Conservation (phyloP, 2,888 invertebrate species). For the Pycnomerus fuliginosus region DNA sequence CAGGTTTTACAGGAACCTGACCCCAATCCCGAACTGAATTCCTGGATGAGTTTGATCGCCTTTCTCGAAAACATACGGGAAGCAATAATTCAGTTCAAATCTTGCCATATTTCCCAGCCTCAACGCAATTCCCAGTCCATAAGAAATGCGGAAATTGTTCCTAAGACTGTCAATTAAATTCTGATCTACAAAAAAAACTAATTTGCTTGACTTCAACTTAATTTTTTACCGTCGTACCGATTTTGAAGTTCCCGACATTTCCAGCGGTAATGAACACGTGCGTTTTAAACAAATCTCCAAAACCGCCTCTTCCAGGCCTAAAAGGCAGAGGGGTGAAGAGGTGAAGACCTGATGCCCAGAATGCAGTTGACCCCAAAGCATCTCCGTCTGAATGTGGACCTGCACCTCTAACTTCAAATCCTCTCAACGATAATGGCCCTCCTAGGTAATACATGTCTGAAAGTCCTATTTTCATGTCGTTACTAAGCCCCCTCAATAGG, state of each 20-base stretch:
- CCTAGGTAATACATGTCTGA: constrained; percentile 84
- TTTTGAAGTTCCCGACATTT: constrained; percentile 65
- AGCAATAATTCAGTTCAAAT: constrained; percentile 92
- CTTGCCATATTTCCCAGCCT: constrained; percentile 83
- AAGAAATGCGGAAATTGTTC: constrained; percentile 67
- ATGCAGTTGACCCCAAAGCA: constrained; percentile 73
- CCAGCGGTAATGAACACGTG: constrained; percentile 91
- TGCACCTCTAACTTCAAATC: constrained; percentile 83
- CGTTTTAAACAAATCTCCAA: constrained; percentile 81
- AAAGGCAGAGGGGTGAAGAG: constrained; percentile 90
- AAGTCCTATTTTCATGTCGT: constrained; percentile 61
- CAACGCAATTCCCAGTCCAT: constrained; percentile 82
- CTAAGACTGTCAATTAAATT: too few relatives aligned
- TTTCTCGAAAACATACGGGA: constrained; percentile 65
- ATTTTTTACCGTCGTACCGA: constrained; percentile 46
- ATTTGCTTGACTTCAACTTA: too few relatives aligned
- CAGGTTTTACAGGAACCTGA: constrained; percentile 67
- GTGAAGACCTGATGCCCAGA: constrained; percentile 86
- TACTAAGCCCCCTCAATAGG: constrained; percentile 62
- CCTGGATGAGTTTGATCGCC: constrained; percentile 69
- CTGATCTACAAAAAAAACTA: too few relatives aligned
- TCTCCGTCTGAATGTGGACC: constrained; percentile 81
- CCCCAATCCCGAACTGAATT: constrained; percentile 82
- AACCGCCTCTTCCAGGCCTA: constrained; percentile 71
- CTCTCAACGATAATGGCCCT: constrained; percentile 84